These are phyloP conservation scores for Polydesmus complanatus DNA, from an alignment of 2,888 invertebrate genomes.

Conservation along the genomic window DNA sequence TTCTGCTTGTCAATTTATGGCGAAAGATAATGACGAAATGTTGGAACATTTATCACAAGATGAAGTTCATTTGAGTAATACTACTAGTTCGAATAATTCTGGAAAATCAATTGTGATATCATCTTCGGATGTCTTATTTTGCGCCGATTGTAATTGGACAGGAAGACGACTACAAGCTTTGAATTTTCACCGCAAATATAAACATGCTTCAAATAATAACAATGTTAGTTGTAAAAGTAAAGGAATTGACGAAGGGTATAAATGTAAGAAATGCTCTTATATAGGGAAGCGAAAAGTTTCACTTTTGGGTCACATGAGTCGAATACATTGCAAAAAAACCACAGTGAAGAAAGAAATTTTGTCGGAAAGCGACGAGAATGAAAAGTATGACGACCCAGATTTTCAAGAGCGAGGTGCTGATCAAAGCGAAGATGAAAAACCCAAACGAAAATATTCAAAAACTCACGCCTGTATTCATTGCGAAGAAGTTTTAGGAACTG, in stretches of 20 bases:
- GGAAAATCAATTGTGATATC: neutral
- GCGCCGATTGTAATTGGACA: neutral
- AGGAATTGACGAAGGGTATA: neutral
- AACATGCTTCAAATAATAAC: neutral
- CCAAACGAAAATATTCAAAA: neutral
- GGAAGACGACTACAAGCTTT: neutral
- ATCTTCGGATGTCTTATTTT: neutral
- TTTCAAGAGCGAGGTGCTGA: neutral
- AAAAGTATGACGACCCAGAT: neutral
- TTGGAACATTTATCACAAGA: neutral
- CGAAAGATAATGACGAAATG: neutral
- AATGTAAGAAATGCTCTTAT: neutral
- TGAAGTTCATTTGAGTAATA: neutral
- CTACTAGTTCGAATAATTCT: too few species aligned
- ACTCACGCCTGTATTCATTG: neutral
- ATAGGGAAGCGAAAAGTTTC: neutral
- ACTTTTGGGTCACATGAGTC: neutral
- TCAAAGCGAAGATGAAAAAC: neutral
- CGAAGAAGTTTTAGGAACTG: neutral
- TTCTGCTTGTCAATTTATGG: neutral
- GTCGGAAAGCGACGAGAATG: neutral
- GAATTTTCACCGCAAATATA: neutral
- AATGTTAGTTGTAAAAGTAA: neutral
- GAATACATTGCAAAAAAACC: neutral
- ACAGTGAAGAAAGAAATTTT: too few species aligned